Percentiles rank a stretch among this genome's conserved stretches.
Conservation (phyloP, 2,888 invertebrate species). For the Yponomeuta malinellus region DNA sequence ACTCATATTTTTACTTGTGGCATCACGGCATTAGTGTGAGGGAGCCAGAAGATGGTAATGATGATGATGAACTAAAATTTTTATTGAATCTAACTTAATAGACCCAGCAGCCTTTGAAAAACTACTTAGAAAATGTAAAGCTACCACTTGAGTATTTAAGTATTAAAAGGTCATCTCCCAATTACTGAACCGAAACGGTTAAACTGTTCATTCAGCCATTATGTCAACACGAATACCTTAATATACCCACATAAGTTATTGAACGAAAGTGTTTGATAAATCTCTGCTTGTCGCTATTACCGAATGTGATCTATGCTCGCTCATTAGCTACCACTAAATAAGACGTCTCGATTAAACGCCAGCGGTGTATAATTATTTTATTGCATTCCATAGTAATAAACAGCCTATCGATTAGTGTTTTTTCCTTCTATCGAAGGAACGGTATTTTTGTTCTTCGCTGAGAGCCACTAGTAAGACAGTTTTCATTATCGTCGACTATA, state of each 20-base stretch:
- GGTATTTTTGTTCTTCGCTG: constrained; percentile 6
- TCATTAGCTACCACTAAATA: constrained; percentile 71
- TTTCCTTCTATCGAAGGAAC: constrained; percentile 29
- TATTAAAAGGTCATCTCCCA: neutral
- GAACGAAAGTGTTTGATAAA: constrained; percentile 71
- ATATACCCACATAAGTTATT: constrained; percentile 63
- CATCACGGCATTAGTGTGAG: neutral
- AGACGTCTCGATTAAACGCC: constrained; percentile 65
- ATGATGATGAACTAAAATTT: neutral
- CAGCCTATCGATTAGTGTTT: constrained; percentile 48
- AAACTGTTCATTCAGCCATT: constrained; percentile 60
- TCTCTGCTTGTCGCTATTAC: constrained; percentile 64
- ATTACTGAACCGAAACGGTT: constrained; percentile 28
- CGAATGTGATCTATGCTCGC: constrained; percentile 64
- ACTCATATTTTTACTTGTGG: neutral
- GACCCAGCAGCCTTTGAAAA: neutral
- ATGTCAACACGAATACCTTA: constrained; percentile 69
- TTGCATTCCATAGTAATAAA: constrained; percentile 63
- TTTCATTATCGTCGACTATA: no score
- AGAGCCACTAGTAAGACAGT: neutral
- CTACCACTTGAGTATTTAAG: neutral
- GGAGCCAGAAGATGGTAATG: neutral
- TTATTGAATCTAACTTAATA: neutral
- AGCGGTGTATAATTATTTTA: constrained; percentile 61
- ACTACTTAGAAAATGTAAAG: neutral